phyloP scores from a whole-genome alignment of 2,888 invertebrate genomes.

The Caenorhabditis sinica region DNA sequence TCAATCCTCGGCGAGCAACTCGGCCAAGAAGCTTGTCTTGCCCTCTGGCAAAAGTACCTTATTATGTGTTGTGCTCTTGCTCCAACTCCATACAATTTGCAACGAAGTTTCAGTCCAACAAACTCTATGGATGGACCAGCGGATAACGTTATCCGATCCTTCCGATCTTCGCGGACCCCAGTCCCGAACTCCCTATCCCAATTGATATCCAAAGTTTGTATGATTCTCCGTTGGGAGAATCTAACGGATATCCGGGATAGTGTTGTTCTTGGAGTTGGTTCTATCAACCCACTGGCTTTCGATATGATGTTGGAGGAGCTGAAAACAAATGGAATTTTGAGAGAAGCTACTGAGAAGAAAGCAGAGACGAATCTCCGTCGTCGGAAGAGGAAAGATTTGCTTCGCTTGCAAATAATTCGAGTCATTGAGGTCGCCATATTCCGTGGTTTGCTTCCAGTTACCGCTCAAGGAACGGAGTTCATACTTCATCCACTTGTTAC shows the following conservation, averaged over 20 bases:
- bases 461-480: constrained; percentile 87
- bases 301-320: constrained; percentile 98
- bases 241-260: constrained; percentile 95
- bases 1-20: constrained; percentile 76
- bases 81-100: constrained; percentile 87
- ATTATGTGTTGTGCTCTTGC: constrained; percentile 97
- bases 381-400: constrained; percentile 92
- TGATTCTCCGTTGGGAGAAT: constrained; percentile 92
- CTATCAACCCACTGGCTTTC: constrained; percentile 94
- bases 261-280: constrained; percentile 92
- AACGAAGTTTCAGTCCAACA: constrained; percentile 92
- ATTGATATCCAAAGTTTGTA: constrained; percentile 84
- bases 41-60: constrained; percentile 90
- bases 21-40: constrained; percentile 91
- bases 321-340: constrained; percentile 88
- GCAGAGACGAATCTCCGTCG: constrained; percentile 95
- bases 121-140: constrained; percentile 71
- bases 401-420: constrained; percentile 93
- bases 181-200: constrained; percentile 66
- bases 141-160: constrained; percentile 71
- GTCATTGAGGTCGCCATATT: constrained; percentile 88
- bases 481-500: constrained; percentile 90
- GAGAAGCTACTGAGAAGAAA: constrained; percentile 88
- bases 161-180: constrained; percentile 62
- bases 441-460: constrained; percentile 85